phyloP scores from a whole-genome alignment of 2,113 vertebrate species.

The Craseonycteris thonglongyai region DNA sequence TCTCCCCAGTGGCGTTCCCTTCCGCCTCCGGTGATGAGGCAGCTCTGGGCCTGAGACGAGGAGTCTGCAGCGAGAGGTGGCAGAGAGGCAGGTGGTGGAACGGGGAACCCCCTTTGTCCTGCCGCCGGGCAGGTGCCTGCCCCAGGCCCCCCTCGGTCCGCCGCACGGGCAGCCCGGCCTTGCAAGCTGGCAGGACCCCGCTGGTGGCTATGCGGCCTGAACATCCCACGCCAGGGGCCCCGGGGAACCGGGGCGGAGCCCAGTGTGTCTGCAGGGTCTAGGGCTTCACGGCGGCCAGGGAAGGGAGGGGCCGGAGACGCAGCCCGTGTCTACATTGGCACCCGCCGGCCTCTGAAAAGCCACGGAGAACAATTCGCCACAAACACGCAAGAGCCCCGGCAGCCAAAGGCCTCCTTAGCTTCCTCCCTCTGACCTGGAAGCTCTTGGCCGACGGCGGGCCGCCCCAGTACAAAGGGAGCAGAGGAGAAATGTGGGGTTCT shows the following conservation, averaged over 20 bases:
- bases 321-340: background rate
- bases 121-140: background rate
- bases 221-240: too few species aligned
- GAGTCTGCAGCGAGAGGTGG: background rate
- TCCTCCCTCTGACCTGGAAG: background rate
- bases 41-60: fast-evolving
- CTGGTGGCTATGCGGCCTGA: background rate
- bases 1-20: background rate
- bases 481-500: background rate
- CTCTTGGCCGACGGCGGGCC: background rate
- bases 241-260: background rate
- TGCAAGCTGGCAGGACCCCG: background rate
- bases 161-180: background rate
- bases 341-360: background rate
- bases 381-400: background rate
- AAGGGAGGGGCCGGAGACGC: too few species aligned
- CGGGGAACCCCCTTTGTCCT: fast-evolving
- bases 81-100: background rate
- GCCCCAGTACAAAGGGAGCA: background rate
- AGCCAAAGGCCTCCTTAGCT: background rate
- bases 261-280: fast-evolving
- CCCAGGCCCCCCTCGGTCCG: background rate
- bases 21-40: fast-evolving
- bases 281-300: background rate
- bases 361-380: background rate